These are phyloP conservation scores for Maniola jurtina DNA, from an alignment of 1,140 invertebrate species.

Conservation along the genomic window DNA sequence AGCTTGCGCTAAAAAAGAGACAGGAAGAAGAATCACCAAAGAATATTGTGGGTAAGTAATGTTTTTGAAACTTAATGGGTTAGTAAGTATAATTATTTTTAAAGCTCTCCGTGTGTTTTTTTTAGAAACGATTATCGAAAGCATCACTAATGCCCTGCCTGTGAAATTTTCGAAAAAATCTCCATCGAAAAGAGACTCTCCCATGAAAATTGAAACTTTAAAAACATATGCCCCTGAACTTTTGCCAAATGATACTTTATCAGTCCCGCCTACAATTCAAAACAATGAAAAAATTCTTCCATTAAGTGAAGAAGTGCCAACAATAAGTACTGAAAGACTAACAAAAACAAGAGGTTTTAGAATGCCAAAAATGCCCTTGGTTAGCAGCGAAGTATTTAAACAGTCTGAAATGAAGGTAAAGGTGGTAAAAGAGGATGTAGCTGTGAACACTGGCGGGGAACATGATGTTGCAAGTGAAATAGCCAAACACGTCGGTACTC, in stretches of 20 bases:
- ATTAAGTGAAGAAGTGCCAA: constrained; percentile 14
- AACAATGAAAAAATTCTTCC: constrained; percentile 22
- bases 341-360: constrained; percentile 38
- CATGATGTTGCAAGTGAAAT: constrained; percentile 59
- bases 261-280: constrained; percentile 31
- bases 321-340: constrained; percentile 12
- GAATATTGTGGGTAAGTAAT: constrained; percentile 61
- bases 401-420: constrained; percentile 35
- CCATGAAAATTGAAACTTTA: constrained; percentile 59
- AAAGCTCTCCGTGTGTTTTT: neutral
- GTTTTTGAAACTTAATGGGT: neutral
- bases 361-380: constrained; percentile 65
- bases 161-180: constrained; percentile 49
- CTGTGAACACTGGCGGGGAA: constrained; percentile 54
- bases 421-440: constrained; percentile 46
- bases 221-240: constrained; percentile 61
- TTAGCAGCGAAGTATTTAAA: constrained; percentile 59
- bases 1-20: constrained; percentile 54
- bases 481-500: constrained; percentile 58
- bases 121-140: constrained; percentile 62
- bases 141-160: constrained; percentile 58
- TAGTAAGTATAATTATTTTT: neutral
- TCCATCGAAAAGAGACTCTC: constrained; percentile 48
- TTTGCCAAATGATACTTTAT: constrained; percentile 49
- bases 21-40: constrained; percentile 50